Percentiles rank a stretch among this genome's conserved stretches.
Evolutionary conservation across 2,888 invertebrate species (phyloP).

Genomic region (Argyresthia albistria): DNA sequence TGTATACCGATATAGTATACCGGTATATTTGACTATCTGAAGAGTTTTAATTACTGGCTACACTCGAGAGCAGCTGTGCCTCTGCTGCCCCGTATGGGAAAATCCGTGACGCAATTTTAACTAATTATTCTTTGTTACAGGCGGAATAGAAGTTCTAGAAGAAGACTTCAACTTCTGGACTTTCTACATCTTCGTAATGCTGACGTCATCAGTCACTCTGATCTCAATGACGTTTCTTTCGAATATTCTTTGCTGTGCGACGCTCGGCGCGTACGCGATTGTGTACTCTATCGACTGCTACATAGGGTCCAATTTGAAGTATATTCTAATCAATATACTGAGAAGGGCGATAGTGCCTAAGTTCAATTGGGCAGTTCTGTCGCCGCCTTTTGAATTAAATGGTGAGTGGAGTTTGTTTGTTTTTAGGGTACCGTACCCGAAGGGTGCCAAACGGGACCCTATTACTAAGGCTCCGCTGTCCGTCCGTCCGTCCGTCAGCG

Average conservation of each 20-base stretch:
- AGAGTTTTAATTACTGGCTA: no score
- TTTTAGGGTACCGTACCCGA: no score
- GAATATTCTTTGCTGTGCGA: slow-evolving; percentile 74
- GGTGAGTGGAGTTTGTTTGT: no score
- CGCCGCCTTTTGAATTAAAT: slow-evolving; percentile 72
- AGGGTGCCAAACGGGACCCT: no score
- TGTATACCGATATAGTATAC: no score
- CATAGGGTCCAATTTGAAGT: slow-evolving; percentile 76
- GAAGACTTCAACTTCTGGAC: slow-evolving; percentile 76
- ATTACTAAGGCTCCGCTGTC: no score
- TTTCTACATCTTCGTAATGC: slow-evolving; percentile 63
- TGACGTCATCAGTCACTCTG: slow-evolving; percentile 59
- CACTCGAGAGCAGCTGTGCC: no score
- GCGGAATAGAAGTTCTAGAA: slow-evolving; percentile 47
- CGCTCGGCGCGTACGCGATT: slow-evolving; percentile 76
- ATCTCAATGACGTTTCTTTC: slow-evolving; percentile 62
- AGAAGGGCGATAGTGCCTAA: slow-evolving; percentile 72
- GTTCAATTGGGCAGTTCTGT: slow-evolving; percentile 72
- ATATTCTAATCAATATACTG: slow-evolving; percentile 77
- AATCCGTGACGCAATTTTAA: no score
- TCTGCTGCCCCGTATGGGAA: no score
- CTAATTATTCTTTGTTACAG: slow-evolving; percentile 39
- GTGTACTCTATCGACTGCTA: slow-evolving; percentile 76
- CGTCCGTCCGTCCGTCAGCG: no score
- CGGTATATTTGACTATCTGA: no score